phyloP scores from a whole-genome alignment of 2,888 invertebrate species.

The Melipona beecheii region DNA sequence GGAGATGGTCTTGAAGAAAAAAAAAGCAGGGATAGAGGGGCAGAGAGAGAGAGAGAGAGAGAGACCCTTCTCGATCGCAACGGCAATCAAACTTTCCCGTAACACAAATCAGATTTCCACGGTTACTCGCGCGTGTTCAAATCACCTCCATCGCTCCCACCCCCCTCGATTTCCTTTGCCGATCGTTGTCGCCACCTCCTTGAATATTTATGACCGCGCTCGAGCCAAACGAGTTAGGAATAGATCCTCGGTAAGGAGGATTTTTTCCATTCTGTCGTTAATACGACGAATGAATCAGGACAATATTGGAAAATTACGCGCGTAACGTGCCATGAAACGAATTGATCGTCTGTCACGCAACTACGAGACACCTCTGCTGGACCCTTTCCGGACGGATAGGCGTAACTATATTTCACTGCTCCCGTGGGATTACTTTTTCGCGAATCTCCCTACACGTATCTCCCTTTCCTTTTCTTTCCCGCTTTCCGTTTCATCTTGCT shows the following conservation, averaged over 20 bases:
- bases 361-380: neutral
- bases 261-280: constrained; percentile 41
- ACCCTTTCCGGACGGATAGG: neutral
- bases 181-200: constrained; percentile 57
- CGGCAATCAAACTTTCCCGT: constrained; percentile 76
- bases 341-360: constrained; percentile 67
- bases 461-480: constrained; percentile 8
- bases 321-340: constrained; percentile 77
- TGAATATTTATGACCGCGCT: constrained; percentile 65
- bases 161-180: constrained; percentile 30
- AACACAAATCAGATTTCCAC: constrained; percentile 73
- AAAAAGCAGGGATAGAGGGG: neutral
- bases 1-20: constrained; percentile 3
- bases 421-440: constrained; percentile 22
- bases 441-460: neutral
- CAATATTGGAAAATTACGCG: constrained; percentile 69
- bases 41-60: neutral
- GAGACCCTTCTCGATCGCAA: constrained; percentile 46
- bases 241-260: constrained; percentile 26
- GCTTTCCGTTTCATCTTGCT: constrained; percentile 48
- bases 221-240: constrained; percentile 23
- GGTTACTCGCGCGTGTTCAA: constrained; percentile 51
- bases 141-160: constrained; percentile 33
- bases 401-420: constrained; percentile 29
- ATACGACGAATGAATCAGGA: constrained; percentile 74